Conservation (phyloP, 2,888 invertebrate species). For the Stenodema calcarata region DNA sequence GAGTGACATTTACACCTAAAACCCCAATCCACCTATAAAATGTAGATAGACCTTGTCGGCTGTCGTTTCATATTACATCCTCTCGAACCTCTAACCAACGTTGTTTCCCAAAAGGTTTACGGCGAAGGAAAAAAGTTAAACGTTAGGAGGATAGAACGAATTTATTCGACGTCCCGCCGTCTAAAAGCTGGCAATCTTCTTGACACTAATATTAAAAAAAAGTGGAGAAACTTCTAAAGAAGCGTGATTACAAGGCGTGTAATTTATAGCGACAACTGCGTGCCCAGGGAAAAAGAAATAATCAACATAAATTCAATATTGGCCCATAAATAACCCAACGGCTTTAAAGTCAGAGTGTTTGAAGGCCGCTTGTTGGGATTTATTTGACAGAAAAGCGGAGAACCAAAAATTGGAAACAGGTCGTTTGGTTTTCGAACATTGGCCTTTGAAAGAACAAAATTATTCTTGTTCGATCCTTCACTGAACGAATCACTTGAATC, state of each 20-base stretch:
- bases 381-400: background rate
- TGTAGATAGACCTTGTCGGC: background rate
- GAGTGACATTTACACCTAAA: background rate
- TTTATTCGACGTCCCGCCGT: constrained; percentile 21
- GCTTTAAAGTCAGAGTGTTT: constrained; percentile 21
- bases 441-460: background rate
- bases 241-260: constrained; percentile 31
- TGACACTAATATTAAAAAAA: constrained; percentile 31
- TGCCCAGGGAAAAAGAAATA: constrained; percentile 13
- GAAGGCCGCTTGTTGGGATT: constrained; percentile 16
- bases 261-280: constrained; percentile 31
- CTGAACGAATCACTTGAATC: too few species aligned
- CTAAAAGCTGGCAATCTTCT: constrained; percentile 36
- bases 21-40: background rate
- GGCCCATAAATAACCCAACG: constrained; percentile 24
- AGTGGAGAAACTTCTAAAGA: constrained; percentile 34
- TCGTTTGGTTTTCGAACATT: constrained; percentile 1
- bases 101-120: constrained; percentile 5
- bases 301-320: constrained; percentile 37
- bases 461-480: too few species aligned
- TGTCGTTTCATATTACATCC: constrained; percentile 14
- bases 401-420: constrained; percentile 20
- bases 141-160: background rate
- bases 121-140: constrained; percentile 2
- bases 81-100: background rate